Percentiles rank a stretch among this genome's conserved stretches.
These are phyloP conservation scores for Plagodis dolabraria DNA, from an alignment of 2,888 invertebrate genomes.

Conservation along the genomic window DNA sequence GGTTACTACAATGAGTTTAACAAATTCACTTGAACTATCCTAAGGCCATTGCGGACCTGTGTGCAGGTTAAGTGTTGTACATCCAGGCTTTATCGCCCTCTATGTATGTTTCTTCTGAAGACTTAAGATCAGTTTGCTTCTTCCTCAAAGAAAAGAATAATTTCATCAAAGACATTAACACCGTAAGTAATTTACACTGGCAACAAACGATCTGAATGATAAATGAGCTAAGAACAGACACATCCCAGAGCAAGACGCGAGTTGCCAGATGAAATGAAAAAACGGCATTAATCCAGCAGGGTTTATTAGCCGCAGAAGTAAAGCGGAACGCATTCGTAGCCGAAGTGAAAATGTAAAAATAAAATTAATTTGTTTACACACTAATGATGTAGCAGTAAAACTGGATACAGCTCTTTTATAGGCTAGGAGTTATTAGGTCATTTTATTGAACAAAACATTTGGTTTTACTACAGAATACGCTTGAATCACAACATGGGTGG, in stretches of 20 bases:
- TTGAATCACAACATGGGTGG: too few relatives aligned
- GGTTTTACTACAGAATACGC: too few relatives aligned
- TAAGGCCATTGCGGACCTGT: too few relatives aligned
- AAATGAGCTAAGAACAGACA: constrained; percentile 21
- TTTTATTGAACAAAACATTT: too few relatives aligned
- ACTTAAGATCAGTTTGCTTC: too few relatives aligned
- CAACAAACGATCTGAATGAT: constrained; percentile 18
- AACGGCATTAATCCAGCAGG: constrained; percentile 18
- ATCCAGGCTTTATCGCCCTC: too few relatives aligned
- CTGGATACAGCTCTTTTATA: constrained; percentile 19
- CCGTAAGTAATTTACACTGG: background rate
- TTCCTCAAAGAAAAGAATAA: constrained; percentile 3
- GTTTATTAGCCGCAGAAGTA: constrained; percentile 31
- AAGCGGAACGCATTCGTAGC: constrained; percentile 14
- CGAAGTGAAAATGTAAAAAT: constrained; percentile 25
- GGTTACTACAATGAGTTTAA: too few relatives aligned
- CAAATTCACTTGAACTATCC: too few relatives aligned
- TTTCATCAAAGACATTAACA: constrained; percentile 11
- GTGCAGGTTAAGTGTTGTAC: too few relatives aligned
- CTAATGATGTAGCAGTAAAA: constrained; percentile 39
- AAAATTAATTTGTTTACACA: constrained; percentile 41
- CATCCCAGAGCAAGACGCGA: constrained; percentile 12
- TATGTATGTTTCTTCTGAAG: too few relatives aligned
- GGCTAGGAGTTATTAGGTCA: constrained; percentile 3
- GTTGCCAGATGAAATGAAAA: constrained; percentile 27